phyloP scores from a whole-genome alignment of 2,113 vertebrate genomes.

The Mionectes macconnelli region DNA sequence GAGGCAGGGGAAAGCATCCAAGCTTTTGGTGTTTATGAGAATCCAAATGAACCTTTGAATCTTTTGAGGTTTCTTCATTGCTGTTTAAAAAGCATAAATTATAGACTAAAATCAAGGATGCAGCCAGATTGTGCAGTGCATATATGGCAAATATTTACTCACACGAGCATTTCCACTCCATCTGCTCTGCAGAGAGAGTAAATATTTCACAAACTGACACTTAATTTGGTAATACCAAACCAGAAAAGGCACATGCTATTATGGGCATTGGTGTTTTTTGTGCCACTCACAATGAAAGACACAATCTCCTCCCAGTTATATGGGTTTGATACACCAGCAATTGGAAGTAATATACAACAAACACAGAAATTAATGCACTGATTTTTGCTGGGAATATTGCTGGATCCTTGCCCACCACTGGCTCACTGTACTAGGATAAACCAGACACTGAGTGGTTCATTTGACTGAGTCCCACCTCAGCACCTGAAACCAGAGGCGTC shows the following conservation, averaged over 20 bases:
- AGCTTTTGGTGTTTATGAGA: conserved; percentile 26
- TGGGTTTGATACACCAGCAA: not conserved
- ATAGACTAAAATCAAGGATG: conserved; percentile 32
- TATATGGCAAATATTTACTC: conserved; percentile 67
- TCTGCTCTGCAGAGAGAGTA: conserved; percentile 62
- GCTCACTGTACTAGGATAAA: not conserved
- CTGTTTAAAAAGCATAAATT: conserved; percentile 58
- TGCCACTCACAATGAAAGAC: not conserved
- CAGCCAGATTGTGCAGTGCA: conserved; percentile 55
- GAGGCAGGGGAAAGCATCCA: conserved; percentile 16
- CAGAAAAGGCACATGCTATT: not conserved
- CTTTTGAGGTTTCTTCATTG: conserved; percentile 10
- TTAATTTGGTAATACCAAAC: conserved; percentile 31
- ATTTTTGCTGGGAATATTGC: not conserved
- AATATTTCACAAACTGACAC: conserved; percentile 51
- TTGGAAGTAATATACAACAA: not conserved
- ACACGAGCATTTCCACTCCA: conserved; percentile 59
- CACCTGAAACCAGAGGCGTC: rapidly evolving
- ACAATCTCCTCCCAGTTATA: not conserved
- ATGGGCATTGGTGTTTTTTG: not conserved
- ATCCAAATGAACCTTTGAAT: conserved; percentile 42
- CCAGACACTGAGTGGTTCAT: not conserved
- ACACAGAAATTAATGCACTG: not conserved
- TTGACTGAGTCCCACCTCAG: not conserved
- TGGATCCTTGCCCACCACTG: not conserved